Base-by-base conservation (phyloP, 2,113 vertebrate genomes). In the Sceloporus tristichus region DNA sequence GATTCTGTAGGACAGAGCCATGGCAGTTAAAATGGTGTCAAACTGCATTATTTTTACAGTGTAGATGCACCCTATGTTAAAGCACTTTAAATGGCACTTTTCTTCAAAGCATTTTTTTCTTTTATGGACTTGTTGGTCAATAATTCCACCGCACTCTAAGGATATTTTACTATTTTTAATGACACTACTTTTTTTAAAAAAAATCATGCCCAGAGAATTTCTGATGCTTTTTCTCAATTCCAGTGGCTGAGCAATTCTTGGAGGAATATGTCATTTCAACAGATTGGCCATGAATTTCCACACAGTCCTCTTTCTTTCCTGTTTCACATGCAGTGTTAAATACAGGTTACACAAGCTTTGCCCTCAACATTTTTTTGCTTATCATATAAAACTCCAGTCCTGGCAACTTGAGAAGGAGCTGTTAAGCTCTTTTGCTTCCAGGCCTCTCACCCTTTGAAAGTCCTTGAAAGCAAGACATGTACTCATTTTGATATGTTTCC, bases 381-480 rank as follows among this genome's bases (percentile, higher is more conserved):
- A 10, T 25, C 70, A 38, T 14, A 48, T 27, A 83, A 29, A 21
- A 27, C 11, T 70, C 27, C 59, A n/a, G 29, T 56, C 9, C 53
- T 19, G 16, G 70, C 56, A 42, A 65, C 34, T 71, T 54, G 16
- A 62, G 23, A 40, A 76, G 23, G 38, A 77, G 21, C 16, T 62
- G 3, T 59, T 85, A 85, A 85, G 34, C 25, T 42, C 34, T 85
- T 65, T 77, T 42, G 48, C 74, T 42, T 77, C 38, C 56, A 77
- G 40, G 16, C 27, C 74, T 56, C 59, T 53, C 18, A 66, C 59
- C 78, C 59, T 66, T 29, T 53, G 38, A 53, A 85, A 85, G 62
- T 48, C 74, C 14, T 85, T 85, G 84, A 76, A 48, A 66, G 27
- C 2, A 78, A 27, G 40, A 85, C 18, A 77, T 65, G 29, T 48